Base-by-base conservation (phyloP, 2,113 vertebrate genomes). In the Oreochromis niloticus region DNA sequence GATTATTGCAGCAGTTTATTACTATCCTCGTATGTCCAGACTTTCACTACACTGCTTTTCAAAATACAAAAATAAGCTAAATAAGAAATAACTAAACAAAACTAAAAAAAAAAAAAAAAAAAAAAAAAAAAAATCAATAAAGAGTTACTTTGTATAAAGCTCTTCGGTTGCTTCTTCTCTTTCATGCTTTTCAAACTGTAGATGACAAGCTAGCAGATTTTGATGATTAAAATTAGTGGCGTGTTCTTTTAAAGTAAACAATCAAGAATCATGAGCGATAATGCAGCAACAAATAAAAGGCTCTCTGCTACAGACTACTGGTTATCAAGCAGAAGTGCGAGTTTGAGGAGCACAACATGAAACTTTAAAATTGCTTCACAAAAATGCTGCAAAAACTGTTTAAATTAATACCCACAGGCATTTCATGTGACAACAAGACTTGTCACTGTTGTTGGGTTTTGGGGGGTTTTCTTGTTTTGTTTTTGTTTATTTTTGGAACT, bases 381-480 rank as follows among this genome's bases (percentile, higher is more conserved):
- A 71, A 71, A 24, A 41, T 3, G 0, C 66, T 71, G 0, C 63
- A 68, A 2, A 71, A 71, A 43, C n/a, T 0, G n/a, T 4, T 71
- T 43, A 71, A 71, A 43, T 43, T 0, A 4, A 71, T 39, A 39
- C 12, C n/a, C n/a, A 10, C 7, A 0, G 2, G 3, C 36, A 0
- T 68, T 22, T 41, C 5, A 71, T 27, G 39, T 43, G 39, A 24
- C 39, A 71, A 68, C 11, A 16, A 71, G 12, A 16, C 66, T 3
- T 66, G 4, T 22, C 1, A 68, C 19, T 41, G 34, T 68, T 68
- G 34, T 68, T 68, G 63, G 54, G 0, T 1, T 41, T 32, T 6
- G 1, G 32, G 30, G 30, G 2, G 0, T 0, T 6, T 34, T 39
- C 34, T 39, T 68, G 19, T 68, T 68, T 68, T 68, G 36, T 68